Evolutionary conservation across 2,797 vertebrate species (phyloP).

Genomic region (Labroides dimidiatus): DNA sequence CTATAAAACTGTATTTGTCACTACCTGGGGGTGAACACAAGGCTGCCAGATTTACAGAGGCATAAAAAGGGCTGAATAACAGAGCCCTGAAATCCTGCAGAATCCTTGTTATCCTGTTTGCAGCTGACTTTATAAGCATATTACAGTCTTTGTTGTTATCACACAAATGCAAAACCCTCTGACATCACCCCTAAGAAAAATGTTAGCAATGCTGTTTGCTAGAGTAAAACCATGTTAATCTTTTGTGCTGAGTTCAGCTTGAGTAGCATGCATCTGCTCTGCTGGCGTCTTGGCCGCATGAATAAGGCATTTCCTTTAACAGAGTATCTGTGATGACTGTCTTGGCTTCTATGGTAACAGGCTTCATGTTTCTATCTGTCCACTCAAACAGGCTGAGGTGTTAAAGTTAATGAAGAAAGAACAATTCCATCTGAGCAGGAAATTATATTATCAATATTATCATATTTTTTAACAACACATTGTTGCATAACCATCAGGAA

Average conservation of each 20-base stretch:
- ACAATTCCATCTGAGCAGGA: too few species aligned
- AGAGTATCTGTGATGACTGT: neutral
- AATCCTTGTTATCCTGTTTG: neutral
- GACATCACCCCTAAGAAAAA: neutral
- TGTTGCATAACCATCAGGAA: too few species aligned
- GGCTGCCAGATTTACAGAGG: neutral
- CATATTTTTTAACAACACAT: too few species aligned
- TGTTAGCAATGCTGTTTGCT: neutral
- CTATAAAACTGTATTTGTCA: constrained; percentile 24
- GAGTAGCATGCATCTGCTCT: neutral
- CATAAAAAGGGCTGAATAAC: neutral
- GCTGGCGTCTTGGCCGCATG: neutral
- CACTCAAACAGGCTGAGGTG: too few species aligned
- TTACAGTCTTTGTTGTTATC: neutral
- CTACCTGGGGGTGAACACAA: neutral
- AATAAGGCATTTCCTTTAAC: neutral
- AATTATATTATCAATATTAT: too few species aligned
- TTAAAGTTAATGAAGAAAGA: too few species aligned
- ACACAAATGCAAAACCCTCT: constrained; percentile 1
- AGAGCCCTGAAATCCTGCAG: constrained; percentile 4
- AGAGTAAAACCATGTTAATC: neutral
- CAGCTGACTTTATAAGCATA: constrained; percentile 1
- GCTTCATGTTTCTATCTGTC: too few species aligned
- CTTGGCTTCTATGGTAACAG: neutral
- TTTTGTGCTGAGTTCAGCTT: neutral